Base-by-base conservation (phyloP, 1,140 invertebrate species). In the Homarus americanus region DNA sequence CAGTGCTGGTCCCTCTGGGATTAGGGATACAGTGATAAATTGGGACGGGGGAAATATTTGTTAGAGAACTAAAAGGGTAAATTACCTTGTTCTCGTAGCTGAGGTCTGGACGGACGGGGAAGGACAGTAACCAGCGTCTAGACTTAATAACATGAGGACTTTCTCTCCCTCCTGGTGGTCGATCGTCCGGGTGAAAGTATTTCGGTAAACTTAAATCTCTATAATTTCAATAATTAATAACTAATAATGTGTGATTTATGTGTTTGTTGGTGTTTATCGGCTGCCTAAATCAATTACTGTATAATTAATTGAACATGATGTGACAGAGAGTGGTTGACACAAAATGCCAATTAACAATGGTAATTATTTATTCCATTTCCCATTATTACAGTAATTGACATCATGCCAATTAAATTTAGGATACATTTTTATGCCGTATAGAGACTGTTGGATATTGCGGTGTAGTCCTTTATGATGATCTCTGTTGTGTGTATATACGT, bases 311-410 rank as follows among this genome's bases (percentile, higher is more conserved):
- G n/a, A 69, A 32, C 32, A 7, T 7, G n/a, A 28, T 69, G 63
- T 69, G 63, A 9, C 32, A 28, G n/a, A 69, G 63, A 32, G 7
- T 12, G 32, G n/a, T 69, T 32, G 28, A 69, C 28, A 66, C n/a
- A 69, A 49, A 49, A 4, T 69, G 63, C n/a, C 63, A 69, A 69
- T 69, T 69, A 69, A 32, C 63, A 32, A 32, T 69, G 63, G 63
- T 32, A 69, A 69, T 69, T 69, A 32, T 69, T 4, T 12, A 69
- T 69, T 69, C 32, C n/a, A 32, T 69, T 32, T 69, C 3, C n/a
- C 32, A 24, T 69, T 69, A 32, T 32, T 34, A 69, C 32, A 69
- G 28, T 32, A 4, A 69, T 28, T 32, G 10, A 4, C 12, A 49
- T 49, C 44, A 5, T 15, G 44, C 12, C 12, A 49, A 49, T 49